A percentile compares a stretch with the other conserved stretches of the same genome.
These are phyloP conservation scores for Gallinago jamesoni DNA, from an alignment of 2,113 vertebrate genomes.

Conservation along the genomic window DNA sequence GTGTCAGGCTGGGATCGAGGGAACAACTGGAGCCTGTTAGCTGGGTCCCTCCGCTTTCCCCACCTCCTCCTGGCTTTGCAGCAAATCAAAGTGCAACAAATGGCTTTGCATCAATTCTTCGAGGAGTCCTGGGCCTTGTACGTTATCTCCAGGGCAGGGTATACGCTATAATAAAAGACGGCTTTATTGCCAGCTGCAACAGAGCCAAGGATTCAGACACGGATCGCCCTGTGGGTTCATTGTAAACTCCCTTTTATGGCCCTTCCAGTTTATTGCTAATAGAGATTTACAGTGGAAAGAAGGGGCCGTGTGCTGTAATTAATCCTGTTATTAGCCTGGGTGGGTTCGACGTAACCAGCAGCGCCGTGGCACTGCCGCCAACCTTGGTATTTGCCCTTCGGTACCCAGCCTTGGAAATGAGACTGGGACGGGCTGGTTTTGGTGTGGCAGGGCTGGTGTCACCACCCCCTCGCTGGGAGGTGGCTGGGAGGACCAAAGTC, in stretches of 20 bases:
- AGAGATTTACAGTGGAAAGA: constrained; percentile 57
- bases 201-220: neutral
- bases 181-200: constrained; percentile 49
- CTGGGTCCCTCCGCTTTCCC: neutral
- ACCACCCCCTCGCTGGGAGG: neutral
- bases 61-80: neutral
- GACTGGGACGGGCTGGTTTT: neutral
- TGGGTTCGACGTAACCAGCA: neutral
- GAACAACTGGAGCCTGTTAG: neutral
- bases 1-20: neutral
- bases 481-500: neutral
- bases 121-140: constrained; percentile 33
- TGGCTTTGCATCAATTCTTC: constrained; percentile 19
- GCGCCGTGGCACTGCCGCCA: neutral
- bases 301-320: neutral
- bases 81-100: constrained; percentile 27
- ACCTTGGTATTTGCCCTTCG: neutral
- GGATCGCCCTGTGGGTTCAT: neutral
- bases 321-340: constrained; percentile 6
- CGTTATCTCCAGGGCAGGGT: constrained; percentile 58
- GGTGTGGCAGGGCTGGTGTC: neutral
- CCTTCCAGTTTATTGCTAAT: constrained; percentile 34
- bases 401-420: neutral
- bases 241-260: constrained; percentile 31
- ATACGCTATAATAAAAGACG: constrained; percentile 33